Evolutionary conservation across 2,113 vertebrate species (phyloP).

Genomic region (Chlorodrepanis virens): DNA sequence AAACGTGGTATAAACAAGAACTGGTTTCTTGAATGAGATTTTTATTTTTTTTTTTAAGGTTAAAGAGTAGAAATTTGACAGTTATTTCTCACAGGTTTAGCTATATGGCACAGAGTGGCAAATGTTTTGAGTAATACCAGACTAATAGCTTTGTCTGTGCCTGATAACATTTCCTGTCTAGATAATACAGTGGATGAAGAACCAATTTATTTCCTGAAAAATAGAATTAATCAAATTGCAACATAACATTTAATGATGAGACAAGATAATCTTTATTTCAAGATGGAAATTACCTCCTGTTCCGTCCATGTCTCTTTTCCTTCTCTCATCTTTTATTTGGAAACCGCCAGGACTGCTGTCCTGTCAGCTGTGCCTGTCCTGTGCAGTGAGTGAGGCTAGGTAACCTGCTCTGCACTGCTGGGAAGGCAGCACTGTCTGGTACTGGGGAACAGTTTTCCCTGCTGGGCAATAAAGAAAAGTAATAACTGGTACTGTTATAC

Average conservation of each 20-base stretch:
- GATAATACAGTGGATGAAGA: slow-evolving; percentile 13
- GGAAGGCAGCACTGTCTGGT: neutral
- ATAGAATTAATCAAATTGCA: slow-evolving; percentile 23
- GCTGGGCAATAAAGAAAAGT: neutral
- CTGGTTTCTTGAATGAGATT: neutral
- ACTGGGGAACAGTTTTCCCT: neutral
- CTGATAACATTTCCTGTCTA: neutral
- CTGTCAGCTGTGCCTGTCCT: neutral
- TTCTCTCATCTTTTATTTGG: neutral
- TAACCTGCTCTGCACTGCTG: neutral
- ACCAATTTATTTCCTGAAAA: slow-evolving; percentile 57
- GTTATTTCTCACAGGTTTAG: slow-evolving; percentile 6
- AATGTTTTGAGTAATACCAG: slow-evolving; percentile 25
- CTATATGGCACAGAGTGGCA: neutral
- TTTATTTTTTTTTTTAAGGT: neutral
- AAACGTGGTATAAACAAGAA: slow-evolving; percentile 10
- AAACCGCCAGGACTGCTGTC: neutral
- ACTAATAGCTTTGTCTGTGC: slow-evolving; percentile 27
- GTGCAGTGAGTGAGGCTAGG: neutral
- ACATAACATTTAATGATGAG: neutral
- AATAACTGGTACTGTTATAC: neutral
- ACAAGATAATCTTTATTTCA: neutral
- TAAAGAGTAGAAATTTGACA: neutral
- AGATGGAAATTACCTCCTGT: neutral
- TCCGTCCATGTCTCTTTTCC: neutral